Evolutionary conservation across 2,888 invertebrate genomes (phyloP), one percentile per base, ranked within the genome.

Genomic region (Trachelus stipa): DNA sequence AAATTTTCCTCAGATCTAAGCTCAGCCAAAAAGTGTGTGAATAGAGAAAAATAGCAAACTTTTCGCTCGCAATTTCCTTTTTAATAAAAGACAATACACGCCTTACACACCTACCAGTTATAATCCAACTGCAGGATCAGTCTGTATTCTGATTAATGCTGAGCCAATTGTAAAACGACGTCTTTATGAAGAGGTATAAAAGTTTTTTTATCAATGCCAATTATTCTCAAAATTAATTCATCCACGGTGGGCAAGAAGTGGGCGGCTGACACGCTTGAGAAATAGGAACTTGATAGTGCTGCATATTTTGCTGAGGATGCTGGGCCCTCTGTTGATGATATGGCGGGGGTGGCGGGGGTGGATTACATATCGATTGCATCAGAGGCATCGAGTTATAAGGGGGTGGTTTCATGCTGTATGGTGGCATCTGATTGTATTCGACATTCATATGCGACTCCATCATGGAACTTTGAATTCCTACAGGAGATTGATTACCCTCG

Each of bases 301-400:
- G 88, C 30, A 81, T 79, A 33, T 81, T 79, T 79, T 85, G 87
- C 34, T 85, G 84, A 33, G 82, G 85, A 79, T 87, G 87, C n/a
- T 87, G 88, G 37, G 85, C 83, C 77, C 87, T 87, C 9, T 85
- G 83, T 12, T 75, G 80, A 74, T 79, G 76, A 69, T 77, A 87
- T 15, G 87, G 88, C 11, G 90, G 85, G 9, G 86, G 88, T 12
- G 89, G 88, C 15, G 90, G 89, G 4, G 89, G 89, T 68, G 90
- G 90, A 85, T 89, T 89, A 79, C 90, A 90, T 76, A 89, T 89
- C 12, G 89, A 89, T 77, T 88, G 89, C 85, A 89, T 87, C 76
- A 89, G 83, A 68, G 88, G 88, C 71, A 87, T 83, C 31, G 87
- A 85, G 80, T 85, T 87, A 79, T 83, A 86, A 77, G 89, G 86